Evolutionary conservation across 2,888 invertebrate genomes (phyloP), one percentile per base, ranked within the genome.

Genomic region (Coronaproctus castanopsis): DNA sequence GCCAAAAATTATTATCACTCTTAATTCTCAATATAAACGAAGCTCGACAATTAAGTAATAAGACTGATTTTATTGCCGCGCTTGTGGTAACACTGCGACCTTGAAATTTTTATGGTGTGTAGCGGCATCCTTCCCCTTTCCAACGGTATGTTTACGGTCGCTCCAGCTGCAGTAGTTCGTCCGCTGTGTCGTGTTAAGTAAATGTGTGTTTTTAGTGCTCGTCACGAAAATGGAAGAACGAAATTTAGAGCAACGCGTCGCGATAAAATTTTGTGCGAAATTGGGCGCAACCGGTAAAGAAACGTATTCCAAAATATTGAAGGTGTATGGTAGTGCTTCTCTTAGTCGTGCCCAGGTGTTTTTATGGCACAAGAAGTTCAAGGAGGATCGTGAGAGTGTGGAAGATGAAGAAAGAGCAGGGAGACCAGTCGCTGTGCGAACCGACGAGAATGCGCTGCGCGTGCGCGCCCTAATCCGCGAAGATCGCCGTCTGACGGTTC

Each of bases 261-360:
- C 53, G 49, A 53, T 57, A 36, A 48, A 54, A 52, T 57, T 60
- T 57, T 54, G 60, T 57, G 54, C 49, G 2, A 54, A 54, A 57
- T 21, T 57, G 5, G 57, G 21, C 54, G 57, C 57, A 54, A 23
- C 51, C 19, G 57, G 10, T 2, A 24, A 14, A 19, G 54, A 57
- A 60, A 57, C 57, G 18, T 52, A 23, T 23, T 24, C 19, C 24
- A 60, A 60, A 60, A 5, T 57, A 21, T 8, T 54, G 2, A 60
- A 60, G 36, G 49, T 60, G 57, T 57, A 49, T 49, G 54, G 49
- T 50, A 49, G 52, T 60, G 54, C 49, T 53, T 23, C 58, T n/a
- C 19, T 58, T 5, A 54, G 54, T 36, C 54, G 54, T 58, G 23
- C 3, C 19, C 19, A 55, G 23, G 55, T 55, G 50, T 55, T 55